Evolutionary conservation across 53 echinoderm and acorn worm genomes (phyloP).

Genomic region (Paracentrotus lividus): DNA sequence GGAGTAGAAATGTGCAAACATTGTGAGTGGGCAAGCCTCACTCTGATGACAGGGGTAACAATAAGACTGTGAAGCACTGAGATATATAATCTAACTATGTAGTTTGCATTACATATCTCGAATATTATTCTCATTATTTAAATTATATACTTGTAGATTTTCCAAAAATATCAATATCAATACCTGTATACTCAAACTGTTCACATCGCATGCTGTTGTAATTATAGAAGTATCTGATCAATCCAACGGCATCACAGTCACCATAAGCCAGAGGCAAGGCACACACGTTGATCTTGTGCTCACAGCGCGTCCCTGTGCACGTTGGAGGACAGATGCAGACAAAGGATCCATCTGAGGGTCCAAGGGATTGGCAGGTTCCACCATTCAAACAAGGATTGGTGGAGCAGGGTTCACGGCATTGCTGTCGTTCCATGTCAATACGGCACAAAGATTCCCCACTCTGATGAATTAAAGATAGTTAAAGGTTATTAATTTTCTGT

Average conservation of each 20-base stretch:
- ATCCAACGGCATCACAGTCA: conserved; percentile 71
- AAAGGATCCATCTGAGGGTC: conserved; percentile 84
- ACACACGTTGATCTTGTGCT: conserved; percentile 94
- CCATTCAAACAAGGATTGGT: conserved; percentile 86
- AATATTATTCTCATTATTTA: too few relatives aligned
- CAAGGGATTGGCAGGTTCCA: conserved; percentile 81
- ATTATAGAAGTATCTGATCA: conserved; percentile 86
- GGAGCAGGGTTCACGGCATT: conserved; percentile 88
- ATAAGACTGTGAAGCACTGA: too few relatives aligned
- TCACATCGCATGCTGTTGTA: conserved; percentile 90
- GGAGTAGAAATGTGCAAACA: too few relatives aligned
- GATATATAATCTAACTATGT: too few relatives aligned
- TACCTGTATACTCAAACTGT: conserved; percentile 90
- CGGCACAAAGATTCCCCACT: conserved; percentile 74
- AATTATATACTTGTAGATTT: too few relatives aligned
- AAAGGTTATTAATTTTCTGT: too few relatives aligned
- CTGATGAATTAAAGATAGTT: conserved; percentile 41
- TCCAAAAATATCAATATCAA: neutral
- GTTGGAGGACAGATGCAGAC: conserved; percentile 91
- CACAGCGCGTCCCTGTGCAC: conserved; percentile 82
- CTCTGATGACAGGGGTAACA: too few relatives aligned
- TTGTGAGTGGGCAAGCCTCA: too few relatives aligned
- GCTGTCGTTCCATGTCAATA: conserved; percentile 70
- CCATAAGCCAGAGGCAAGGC: conserved; percentile 73
- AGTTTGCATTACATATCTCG: too few relatives aligned